Evolutionary conservation across 2,888 invertebrate genomes (phyloP).

Genomic region (Amphipyra tragopoginis): DNA sequence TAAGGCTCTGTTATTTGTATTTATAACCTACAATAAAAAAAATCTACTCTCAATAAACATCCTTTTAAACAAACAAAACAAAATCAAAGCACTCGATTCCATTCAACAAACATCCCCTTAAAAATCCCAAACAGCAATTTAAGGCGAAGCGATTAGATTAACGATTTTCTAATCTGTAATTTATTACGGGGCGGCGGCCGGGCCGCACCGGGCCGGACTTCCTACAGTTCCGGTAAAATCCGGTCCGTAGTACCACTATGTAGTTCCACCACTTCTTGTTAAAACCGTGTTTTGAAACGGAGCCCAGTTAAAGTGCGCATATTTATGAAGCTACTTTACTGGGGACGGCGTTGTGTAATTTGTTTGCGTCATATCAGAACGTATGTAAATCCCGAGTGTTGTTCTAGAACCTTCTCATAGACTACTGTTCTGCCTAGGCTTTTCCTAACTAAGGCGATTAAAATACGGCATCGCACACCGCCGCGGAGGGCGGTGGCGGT

Average conservation of each 20-base stretch:
- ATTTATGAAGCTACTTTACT: constrained; percentile 48
- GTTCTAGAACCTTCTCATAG: background rate
- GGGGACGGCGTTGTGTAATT: constrained; percentile 31
- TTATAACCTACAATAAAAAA: too few relatives aligned
- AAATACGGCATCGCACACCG: too few relatives aligned
- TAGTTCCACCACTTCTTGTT: constrained; percentile 60
- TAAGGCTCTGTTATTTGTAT: too few relatives aligned
- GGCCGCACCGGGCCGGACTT: constrained; percentile 69
- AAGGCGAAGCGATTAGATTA: constrained; percentile 75
- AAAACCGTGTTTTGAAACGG: constrained; percentile 53
- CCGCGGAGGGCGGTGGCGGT: too few relatives aligned
- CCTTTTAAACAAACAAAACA: constrained; percentile 2
- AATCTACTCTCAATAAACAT: too few relatives aligned
- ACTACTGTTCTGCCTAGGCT: too few relatives aligned
- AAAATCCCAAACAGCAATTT: constrained; percentile 46
- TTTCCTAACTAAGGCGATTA: too few relatives aligned
- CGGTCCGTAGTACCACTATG: constrained; percentile 60
- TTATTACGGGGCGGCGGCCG: constrained; percentile 74
- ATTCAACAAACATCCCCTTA: constrained; percentile 22
- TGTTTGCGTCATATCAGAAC: constrained; percentile 30
- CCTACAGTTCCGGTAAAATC: constrained; percentile 75
- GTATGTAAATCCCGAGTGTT: background rate
- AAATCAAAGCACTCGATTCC: constrained; percentile 7
- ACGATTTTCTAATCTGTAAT: constrained; percentile 87
- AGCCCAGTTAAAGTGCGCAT: constrained; percentile 49